A percentile compares a stretch with the other conserved stretches of the same genome.
phyloP scores from a whole-genome alignment of 2,113 vertebrate species.

The Tachycineta bicolor region DNA sequence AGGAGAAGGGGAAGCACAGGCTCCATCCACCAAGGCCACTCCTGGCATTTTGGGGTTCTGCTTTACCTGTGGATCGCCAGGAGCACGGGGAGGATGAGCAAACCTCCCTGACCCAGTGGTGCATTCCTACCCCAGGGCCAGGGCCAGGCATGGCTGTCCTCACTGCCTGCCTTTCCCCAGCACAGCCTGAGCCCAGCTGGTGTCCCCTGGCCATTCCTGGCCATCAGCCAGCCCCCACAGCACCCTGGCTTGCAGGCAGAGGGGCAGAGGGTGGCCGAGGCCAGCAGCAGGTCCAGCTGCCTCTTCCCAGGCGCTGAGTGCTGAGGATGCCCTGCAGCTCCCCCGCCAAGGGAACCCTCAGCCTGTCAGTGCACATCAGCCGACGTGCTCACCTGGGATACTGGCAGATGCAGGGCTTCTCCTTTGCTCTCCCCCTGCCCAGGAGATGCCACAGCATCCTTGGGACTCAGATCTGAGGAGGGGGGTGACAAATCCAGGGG shows the following conservation, averaged over 20 bases:
- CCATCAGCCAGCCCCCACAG: not conserved
- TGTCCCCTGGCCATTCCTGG: not conserved
- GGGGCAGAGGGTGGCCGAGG: not conserved
- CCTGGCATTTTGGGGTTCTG: not conserved
- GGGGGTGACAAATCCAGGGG: not conserved
- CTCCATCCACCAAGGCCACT: not conserved
- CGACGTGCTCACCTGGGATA: not conserved
- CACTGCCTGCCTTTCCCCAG: not conserved
- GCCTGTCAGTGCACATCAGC: not conserved
- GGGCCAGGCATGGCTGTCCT: not conserved
- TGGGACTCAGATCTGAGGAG: not conserved
- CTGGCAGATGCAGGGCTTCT: not conserved
- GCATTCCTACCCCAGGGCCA: fast-evolving
- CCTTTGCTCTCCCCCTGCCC: not conserved
- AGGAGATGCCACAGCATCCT: not conserved
- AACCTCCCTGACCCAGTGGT: fast-evolving
- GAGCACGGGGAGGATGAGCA: fast-evolving
- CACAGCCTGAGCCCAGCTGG: not conserved
- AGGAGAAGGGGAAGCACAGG: not conserved
- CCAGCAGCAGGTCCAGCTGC: not conserved
- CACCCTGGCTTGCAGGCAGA: not conserved
- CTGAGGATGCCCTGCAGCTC: not conserved
- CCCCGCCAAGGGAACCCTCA: not conserved
- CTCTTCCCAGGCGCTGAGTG: not conserved
- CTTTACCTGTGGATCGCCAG: not conserved